Evolutionary conservation across 2,113 vertebrate genomes (phyloP), one percentile per base, ranked within the genome.

Genomic region (Hipposideros armiger): DNA sequence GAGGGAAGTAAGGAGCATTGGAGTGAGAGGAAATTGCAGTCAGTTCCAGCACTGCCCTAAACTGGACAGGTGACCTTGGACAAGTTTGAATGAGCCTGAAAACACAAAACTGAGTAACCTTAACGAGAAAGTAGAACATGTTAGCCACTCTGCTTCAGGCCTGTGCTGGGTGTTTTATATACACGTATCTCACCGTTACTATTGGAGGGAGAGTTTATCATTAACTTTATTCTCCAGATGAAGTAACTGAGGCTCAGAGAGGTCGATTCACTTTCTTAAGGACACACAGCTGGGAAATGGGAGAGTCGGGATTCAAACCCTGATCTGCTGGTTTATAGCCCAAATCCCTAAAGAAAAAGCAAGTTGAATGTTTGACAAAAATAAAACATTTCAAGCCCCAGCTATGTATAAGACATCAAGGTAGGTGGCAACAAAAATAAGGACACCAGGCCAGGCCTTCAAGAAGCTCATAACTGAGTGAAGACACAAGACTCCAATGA

Each of bases 201-300:
- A 47, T 19, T 3, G 74, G 36, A 82, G 11, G 58, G 73, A 82
- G 40, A 26, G 47, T 64, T 88, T 47, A n/a, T 47, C 50, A 85
- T 36, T 72, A 56, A 72, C 67, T 69, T 83, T 32, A 20, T 67
- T 82, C 73, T 92, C 87, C 54, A 72, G 19, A 47, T 73, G 64
- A 89, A 32, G 64, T 67, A 62, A 42, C 8, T 0, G 10, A 62
- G 45, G 84, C 72, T 93, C 89, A 67, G 95, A 95, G 89, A 93
- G 58, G 52, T 14, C 1, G 1, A 13, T 47, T 74, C 24, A 56
- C 56, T 87, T 93, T 36, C 66, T 92, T 50, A 81, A 85, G 81
- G 85, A 87, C 85, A 87, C 95, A 66, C 69, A 95, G 78, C 22
- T 42, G 45, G 93, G 67, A 77, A 91, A 50, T 19, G n/a, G 64